Evolutionary conservation across 2,797 vertebrate species (phyloP), one percentile per base, ranked within the genome.

Genomic region (Nyctalus aviator): DNA sequence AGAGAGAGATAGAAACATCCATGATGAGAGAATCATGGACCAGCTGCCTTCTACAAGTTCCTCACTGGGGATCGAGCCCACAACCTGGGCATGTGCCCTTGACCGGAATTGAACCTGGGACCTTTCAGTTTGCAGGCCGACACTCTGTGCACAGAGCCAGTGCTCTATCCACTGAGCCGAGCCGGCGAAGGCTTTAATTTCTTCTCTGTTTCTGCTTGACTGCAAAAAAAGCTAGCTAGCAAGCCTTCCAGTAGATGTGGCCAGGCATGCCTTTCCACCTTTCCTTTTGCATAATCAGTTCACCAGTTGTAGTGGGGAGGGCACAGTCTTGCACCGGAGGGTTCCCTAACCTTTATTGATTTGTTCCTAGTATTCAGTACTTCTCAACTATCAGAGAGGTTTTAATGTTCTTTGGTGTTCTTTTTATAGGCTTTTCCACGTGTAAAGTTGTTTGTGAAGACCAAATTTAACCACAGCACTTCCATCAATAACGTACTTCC

Each of bases 401-500:
- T 27, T 72, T 53, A 41, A 14, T 84, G 27, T 78, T 50, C 53
- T 48, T 62, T 30, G 59, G 30, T 62, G 27, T 62, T 30, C 25
- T 62, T 62, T 82, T 46, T n/a, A 1, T 32, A 21, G 21, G n/a
- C 25, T 41, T 68, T 77, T 81, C 55, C n/a, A 5, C 50, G 9
- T 86, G 30, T 44, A 1, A 30, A 75, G 23, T 89, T 88, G 57
- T 13, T 57, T 91, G 15, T 32, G 32, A 86, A 92, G 32, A 72
- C 37, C 59, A 68, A 5, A 55, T 81, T 91, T 88, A 55, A 84
- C 13, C 11, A 21, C 35, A 68, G 59, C 35, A 50, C 13, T 81
- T 94, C 55, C 12, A 21, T 93, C 57, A 86, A 13, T 85, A 71
- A 82, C 86, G 46, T 91, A 69, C 12, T 81, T 76, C 27, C n/a